Percentiles rank a stretch among this genome's conserved stretches.
These are phyloP conservation scores for Ceratina calcarata DNA, from an alignment of 1,140 invertebrate genomes.

Conservation along the genomic window DNA sequence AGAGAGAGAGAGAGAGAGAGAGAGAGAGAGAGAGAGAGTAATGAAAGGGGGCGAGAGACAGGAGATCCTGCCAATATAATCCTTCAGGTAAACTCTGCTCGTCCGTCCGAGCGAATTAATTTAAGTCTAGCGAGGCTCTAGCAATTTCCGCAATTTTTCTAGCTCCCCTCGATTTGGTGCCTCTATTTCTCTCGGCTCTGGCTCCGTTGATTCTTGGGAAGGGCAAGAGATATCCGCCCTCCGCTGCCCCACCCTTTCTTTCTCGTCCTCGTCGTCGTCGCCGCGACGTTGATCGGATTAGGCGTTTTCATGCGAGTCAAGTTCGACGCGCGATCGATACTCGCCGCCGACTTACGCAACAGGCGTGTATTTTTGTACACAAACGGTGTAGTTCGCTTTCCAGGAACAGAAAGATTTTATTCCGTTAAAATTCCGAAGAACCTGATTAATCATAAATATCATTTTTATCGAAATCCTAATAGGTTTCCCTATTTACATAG, in stretches of 20 bases:
- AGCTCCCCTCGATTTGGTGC: slow-evolving; percentile 55
- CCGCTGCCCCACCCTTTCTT: slow-evolving; percentile 39
- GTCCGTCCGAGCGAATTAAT: slow-evolving; percentile 72
- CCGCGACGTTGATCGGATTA: slow-evolving; percentile 64
- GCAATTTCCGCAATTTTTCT: slow-evolving; percentile 75
- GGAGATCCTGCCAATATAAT: slow-evolving; percentile 63
- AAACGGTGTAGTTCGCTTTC: too few relatives aligned
- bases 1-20: background rate
- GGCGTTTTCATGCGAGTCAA: slow-evolving; percentile 40
- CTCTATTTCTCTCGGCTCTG: background rate
- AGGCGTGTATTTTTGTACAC: slow-evolving; percentile 1
- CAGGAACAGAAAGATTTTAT: too few relatives aligned
- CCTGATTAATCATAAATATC: too few relatives aligned
- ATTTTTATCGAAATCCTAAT: too few relatives aligned
- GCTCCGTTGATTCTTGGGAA: too few relatives aligned
- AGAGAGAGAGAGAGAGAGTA: background rate
- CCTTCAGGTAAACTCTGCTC: slow-evolving; percentile 52
- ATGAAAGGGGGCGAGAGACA: background rate
- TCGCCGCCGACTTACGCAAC: slow-evolving; percentile 19
- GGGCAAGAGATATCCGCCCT: slow-evolving; percentile 23
- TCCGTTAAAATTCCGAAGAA: too few relatives aligned
- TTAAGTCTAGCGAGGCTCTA: slow-evolving; percentile 69
- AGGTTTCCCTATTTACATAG: too few relatives aligned
- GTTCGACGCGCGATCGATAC: slow-evolving; percentile 42
- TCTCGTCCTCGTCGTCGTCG: slow-evolving; percentile 7